A percentile compares a stretch with the other conserved stretches of the same genome.
These are phyloP conservation scores for Caenorhabditis becei DNA, from an alignment of 2,888 invertebrate species.

Conservation along the genomic window DNA sequence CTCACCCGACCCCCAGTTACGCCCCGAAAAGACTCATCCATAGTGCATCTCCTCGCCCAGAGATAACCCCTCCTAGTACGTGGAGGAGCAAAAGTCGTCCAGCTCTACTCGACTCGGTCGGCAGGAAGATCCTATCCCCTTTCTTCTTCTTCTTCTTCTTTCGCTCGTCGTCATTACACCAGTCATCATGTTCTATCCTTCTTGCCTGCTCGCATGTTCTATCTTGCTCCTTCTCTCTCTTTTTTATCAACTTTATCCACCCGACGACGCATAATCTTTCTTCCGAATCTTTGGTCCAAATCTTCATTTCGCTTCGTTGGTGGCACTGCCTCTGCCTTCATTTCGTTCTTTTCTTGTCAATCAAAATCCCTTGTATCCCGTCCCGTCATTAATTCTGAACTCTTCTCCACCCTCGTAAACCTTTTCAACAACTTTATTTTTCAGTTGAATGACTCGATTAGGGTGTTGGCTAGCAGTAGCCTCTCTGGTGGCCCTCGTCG, in stretches of 20 bases:
- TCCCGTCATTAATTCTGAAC: neutral
- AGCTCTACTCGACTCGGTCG: constrained; percentile 6
- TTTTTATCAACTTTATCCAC: constrained; percentile 59
- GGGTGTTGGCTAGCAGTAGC: constrained; percentile 74
- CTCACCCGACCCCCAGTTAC: constrained; percentile 15
- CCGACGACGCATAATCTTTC: constrained; percentile 39
- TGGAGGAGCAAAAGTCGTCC: constrained; percentile 50
- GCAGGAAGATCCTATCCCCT: constrained; percentile 34
- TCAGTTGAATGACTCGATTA: constrained; percentile 71
- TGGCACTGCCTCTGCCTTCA: constrained; percentile 1
- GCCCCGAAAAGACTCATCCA: constrained; percentile 44
- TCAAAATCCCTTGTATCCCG: neutral
- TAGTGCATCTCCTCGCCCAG: constrained; percentile 30
- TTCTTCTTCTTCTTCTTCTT: constrained; percentile 21
- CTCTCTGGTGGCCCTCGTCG: constrained; percentile 64
- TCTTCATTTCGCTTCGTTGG: constrained; percentile 19
- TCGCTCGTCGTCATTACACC: constrained; percentile 49
- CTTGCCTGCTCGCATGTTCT: constrained; percentile 34
- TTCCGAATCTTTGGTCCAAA: constrained; percentile 36
- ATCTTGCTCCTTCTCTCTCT: constrained; percentile 32
- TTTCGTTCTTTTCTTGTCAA: neutral
- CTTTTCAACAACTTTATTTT: neutral
- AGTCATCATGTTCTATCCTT: constrained; percentile 56
- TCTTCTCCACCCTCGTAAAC: neutral
- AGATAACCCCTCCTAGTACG: constrained; percentile 12